These are phyloP conservation scores for Achroia grisella DNA, from an alignment of 1,140 invertebrate genomes.

Conservation along the genomic window DNA sequence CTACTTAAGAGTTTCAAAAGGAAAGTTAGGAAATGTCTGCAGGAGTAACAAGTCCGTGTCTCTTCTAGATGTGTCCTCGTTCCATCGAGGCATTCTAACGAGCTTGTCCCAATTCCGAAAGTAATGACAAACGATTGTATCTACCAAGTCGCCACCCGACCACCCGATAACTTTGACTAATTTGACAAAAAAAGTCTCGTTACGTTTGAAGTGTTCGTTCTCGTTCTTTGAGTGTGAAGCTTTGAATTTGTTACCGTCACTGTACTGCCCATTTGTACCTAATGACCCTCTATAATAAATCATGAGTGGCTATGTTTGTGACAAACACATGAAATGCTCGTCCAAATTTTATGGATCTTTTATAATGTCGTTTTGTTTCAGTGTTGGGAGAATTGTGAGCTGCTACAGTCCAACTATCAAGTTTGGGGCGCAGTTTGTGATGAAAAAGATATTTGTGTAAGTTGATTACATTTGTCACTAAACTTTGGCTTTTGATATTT, in stretches of 20 bases:
- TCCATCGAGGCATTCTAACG: constrained; percentile 9
- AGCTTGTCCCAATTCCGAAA: constrained; percentile 24
- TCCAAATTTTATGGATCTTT: constrained; percentile 14
- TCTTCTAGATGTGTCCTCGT: constrained; percentile 1
- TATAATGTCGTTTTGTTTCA: constrained; percentile 74
- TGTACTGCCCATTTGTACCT: constrained; percentile 24
- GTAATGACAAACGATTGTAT: constrained; percentile 34
- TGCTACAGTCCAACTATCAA: constrained; percentile 83
- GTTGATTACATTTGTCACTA: constrained; percentile 40
- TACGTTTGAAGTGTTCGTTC: constrained; percentile 14
- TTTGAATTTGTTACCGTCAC: constrained; percentile 25
- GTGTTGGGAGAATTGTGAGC: constrained; percentile 87
- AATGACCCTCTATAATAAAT: constrained; percentile 34
- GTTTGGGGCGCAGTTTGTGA: constrained; percentile 81
- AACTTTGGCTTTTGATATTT: no score
- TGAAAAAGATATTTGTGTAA: constrained; percentile 81
- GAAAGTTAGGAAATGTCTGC: no score
- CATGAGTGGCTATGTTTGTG: constrained; percentile 22
- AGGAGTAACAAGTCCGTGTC: neutral
- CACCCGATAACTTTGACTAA: constrained; percentile 30
- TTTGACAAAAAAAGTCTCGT: constrained; percentile 29
- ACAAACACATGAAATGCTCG: constrained; percentile 16
- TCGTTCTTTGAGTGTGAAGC: constrained; percentile 15
- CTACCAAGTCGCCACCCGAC: constrained; percentile 12
- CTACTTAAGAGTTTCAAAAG: no score